Evolutionary conservation across 2,113 vertebrate genomes (phyloP).

Genomic region (Ornithorhynchus anatinus): DNA sequence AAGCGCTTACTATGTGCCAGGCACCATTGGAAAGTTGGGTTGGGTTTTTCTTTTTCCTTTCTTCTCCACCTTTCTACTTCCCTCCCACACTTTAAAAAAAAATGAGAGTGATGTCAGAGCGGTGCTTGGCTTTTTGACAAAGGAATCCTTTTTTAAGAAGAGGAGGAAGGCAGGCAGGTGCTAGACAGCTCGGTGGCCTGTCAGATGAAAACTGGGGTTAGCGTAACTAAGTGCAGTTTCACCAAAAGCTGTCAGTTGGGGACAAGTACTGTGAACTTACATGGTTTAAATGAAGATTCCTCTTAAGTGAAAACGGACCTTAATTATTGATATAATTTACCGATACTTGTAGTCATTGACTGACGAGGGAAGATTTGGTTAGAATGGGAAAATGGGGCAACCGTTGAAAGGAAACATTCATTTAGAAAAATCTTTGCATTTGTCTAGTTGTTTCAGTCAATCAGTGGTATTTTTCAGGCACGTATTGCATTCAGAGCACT

Average conservation of each 20-base stretch:
- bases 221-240: background rate
- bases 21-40: too few species aligned
- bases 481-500: too few species aligned
- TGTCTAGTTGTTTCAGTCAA: background rate
- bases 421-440: background rate
- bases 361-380: constrained; percentile 14
- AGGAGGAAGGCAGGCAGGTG: background rate
- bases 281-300: background rate
- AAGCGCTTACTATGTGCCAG: too few species aligned
- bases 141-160: background rate
- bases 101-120: background rate
- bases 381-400: background rate
- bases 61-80: too few species aligned
- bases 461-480: background rate
- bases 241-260: background rate
- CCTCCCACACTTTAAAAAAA: too few species aligned
- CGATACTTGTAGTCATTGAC: background rate
- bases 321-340: constrained; percentile 18
- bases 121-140: background rate
- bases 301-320: constrained; percentile 13
- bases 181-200: background rate
- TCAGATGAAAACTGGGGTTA: background rate
- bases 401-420: background rate
- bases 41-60: too few species aligned
- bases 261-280: background rate